These are phyloP conservation scores for Natrix natrix DNA, from an alignment of 2,797 vertebrate genomes.

Conservation along the genomic window DNA sequence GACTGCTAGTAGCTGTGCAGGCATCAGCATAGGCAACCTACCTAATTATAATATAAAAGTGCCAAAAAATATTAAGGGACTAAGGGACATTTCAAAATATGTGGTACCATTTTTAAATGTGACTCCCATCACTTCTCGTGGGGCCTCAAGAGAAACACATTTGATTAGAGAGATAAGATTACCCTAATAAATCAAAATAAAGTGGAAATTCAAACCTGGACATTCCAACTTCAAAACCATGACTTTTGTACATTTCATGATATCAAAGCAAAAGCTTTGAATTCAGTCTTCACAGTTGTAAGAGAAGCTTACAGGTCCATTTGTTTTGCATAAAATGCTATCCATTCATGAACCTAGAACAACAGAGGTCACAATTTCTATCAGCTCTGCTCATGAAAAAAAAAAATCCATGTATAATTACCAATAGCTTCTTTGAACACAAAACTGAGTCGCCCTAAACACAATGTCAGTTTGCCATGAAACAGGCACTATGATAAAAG, in stretches of 20 bases:
- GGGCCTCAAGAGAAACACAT: neutral
- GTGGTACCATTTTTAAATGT: neutral
- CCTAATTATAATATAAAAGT: slow-evolving; percentile 17
- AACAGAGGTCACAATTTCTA: neutral
- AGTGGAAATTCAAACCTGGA: neutral
- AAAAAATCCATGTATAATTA: slow-evolving; percentile 23
- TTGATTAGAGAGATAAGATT: neutral
- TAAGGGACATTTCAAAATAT: neutral
- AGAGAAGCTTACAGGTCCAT: slow-evolving; percentile 20
- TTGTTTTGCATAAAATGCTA: slow-evolving; percentile 18
- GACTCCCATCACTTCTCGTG: neutral
- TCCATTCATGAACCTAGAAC: slow-evolving; percentile 24
- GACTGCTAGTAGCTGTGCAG: slow-evolving; percentile 54
- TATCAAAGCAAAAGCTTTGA: neutral
- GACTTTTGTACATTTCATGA: neutral
- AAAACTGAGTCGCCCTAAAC: neutral
- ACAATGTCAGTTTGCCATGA: neutral
- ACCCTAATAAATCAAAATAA: neutral
- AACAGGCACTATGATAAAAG: neutral
- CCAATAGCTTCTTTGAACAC: neutral
- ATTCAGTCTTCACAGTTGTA: neutral
- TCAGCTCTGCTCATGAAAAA: slow-evolving; percentile 5
- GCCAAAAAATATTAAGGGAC: neutral
- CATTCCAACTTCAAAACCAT: neutral
- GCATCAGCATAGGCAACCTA: slow-evolving; percentile 57